These are phyloP conservation scores for Isichthys henryi DNA, from an alignment of 2,113 vertebrate species.

Conservation along the genomic window DNA sequence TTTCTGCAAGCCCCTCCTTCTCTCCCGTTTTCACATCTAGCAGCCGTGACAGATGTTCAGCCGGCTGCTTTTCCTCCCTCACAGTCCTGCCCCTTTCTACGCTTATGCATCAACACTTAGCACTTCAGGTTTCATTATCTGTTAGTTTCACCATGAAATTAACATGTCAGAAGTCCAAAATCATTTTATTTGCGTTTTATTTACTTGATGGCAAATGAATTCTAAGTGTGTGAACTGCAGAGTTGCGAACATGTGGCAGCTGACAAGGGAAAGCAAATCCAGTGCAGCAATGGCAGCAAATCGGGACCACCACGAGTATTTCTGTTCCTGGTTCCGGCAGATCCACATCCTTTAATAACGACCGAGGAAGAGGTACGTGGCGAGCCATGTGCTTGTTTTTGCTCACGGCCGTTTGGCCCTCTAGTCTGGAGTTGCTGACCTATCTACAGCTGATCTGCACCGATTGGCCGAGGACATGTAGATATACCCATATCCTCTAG, in stretches of 20 bases:
- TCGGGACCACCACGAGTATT: not conserved
- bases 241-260: not conserved
- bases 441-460: not conserved
- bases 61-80: slow-evolving; percentile 32
- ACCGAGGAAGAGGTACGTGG: not conserved
- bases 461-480: not conserved
- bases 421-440: not conserved
- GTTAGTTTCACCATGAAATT: not conserved
- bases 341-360: not conserved
- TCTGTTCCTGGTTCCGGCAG: not conserved
- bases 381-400: not conserved
- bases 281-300: not conserved
- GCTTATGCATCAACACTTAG: not conserved
- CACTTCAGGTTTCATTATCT: not conserved
- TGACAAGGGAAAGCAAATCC: too few relatives aligned
- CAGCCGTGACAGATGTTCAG: slow-evolving; percentile 45
- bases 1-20: slow-evolving; percentile 44
- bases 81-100: slow-evolving; percentile 21
- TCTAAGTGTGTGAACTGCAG: not conserved
- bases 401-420: not conserved
- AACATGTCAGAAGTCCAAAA: not conserved
- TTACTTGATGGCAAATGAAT: not conserved
- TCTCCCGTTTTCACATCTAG: slow-evolving; percentile 50
- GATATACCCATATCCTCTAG: not conserved
- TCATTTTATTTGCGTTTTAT: not conserved